Evolutionary conservation across 2,888 invertebrate species (phyloP).

Genomic region (Sipunculus nudus): DNA sequence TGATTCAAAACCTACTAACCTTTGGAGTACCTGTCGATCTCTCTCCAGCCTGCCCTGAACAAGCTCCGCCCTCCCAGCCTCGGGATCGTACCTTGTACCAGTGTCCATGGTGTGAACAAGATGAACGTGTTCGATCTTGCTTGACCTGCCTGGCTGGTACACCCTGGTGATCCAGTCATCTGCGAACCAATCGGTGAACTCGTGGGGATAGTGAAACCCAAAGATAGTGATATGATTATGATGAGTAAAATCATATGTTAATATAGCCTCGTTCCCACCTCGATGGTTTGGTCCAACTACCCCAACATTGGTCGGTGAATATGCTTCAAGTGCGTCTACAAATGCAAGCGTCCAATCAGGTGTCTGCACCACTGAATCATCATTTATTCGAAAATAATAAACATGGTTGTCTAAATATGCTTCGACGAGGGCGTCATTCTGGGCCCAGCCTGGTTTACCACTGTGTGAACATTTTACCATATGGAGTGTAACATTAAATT

Average conservation of each 20-base stretch:
- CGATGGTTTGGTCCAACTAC: slow-evolving; percentile 37
- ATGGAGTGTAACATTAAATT: slow-evolving; percentile 11
- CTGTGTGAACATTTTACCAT: slow-evolving; percentile 33
- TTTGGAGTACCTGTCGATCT: too few relatives aligned
- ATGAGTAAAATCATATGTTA: slow-evolving; percentile 39
- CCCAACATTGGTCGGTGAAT: slow-evolving; percentile 31
- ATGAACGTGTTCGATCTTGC: slow-evolving; percentile 22
- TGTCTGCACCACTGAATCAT: slow-evolving; percentile 25
- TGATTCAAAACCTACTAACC: too few relatives aligned
- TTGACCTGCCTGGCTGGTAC: slow-evolving; percentile 26
- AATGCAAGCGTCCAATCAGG: slow-evolving; percentile 25
- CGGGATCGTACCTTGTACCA: slow-evolving; percentile 28
- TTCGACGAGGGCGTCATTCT: slow-evolving; percentile 44
- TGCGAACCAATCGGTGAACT: slow-evolving; percentile 37
- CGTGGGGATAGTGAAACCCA: slow-evolving; percentile 39
- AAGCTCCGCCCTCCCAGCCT: too few relatives aligned
- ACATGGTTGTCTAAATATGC: slow-evolving; percentile 35
- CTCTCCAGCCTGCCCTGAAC: too few relatives aligned
- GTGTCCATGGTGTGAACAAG: slow-evolving; percentile 22
- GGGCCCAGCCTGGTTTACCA: slow-evolving; percentile 41
- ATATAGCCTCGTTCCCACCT: slow-evolving; percentile 31
- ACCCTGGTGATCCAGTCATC: slow-evolving; percentile 41
- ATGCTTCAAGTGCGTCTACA: slow-evolving; percentile 16
- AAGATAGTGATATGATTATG: slow-evolving; percentile 33
- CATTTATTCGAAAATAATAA: slow-evolving; percentile 39